These are phyloP conservation scores for Terrapene triunguis DNA, from an alignment of 2,113 vertebrate genomes.

Conservation along the genomic window DNA sequence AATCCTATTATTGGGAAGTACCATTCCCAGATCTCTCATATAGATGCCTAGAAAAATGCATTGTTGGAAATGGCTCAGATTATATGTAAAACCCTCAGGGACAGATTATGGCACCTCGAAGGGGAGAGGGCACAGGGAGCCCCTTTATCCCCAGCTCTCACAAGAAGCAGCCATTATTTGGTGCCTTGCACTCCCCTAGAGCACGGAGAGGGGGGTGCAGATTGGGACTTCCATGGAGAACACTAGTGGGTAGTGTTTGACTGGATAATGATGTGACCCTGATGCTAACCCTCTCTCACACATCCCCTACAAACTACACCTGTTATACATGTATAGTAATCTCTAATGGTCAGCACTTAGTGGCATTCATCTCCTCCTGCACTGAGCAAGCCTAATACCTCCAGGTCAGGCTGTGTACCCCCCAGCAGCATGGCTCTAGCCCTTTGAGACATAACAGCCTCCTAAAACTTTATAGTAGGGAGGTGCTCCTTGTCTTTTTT, in stretches of 20 bases:
- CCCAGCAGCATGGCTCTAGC: neutral
- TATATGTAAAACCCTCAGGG: neutral
- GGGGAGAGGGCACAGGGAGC: neutral
- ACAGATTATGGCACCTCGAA: neutral
- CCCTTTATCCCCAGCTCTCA: neutral
- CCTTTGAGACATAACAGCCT: neutral
- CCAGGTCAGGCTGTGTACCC: neutral
- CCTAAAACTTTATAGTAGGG: neutral
- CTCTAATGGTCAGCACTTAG: neutral
- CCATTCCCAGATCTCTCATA: neutral
- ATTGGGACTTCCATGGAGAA: neutral
- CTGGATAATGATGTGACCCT: neutral
- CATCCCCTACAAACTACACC: neutral
- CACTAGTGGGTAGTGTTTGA: neutral
- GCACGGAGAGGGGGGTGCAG: neutral
- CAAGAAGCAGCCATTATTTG: neutral
- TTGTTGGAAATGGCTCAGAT: neutral
- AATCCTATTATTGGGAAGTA: neutral
- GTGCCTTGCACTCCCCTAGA: neutral
- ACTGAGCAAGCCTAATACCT: neutral
- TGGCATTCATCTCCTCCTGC: neutral
- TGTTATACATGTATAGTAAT: neutral
- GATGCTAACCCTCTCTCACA: accelerated
- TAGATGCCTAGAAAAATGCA: neutral
- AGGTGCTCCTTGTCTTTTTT: neutral